Conservation (phyloP, 2,888 invertebrate species). For the Hedya salicella region DNA sequence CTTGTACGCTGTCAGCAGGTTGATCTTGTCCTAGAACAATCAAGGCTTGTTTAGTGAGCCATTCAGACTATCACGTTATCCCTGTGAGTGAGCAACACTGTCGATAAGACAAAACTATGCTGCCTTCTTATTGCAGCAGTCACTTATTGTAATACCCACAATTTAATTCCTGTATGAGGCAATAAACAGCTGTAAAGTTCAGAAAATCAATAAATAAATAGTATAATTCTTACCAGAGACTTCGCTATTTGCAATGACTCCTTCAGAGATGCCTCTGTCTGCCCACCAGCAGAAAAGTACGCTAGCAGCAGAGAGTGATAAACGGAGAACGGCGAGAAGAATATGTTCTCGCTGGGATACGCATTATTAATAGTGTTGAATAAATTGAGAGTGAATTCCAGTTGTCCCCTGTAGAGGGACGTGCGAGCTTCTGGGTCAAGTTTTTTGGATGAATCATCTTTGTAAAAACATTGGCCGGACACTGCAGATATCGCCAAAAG, state of each 20-base stretch:
- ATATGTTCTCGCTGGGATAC: slow-evolving; percentile 89
- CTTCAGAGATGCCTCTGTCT: slow-evolving; percentile 88
- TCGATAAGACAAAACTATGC: not conserved
- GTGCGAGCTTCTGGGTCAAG: slow-evolving; percentile 69
- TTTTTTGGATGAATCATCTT: slow-evolving; percentile 76
- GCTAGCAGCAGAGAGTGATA: slow-evolving; percentile 91
- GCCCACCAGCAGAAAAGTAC: slow-evolving; percentile 90
- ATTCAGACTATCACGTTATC: not conserved
- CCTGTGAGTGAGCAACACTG: not conserved
- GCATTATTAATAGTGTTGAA: slow-evolving; percentile 87
- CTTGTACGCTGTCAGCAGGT: slow-evolving; percentile 89
- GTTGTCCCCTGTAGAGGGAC: slow-evolving; percentile 73
- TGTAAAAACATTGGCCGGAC: slow-evolving; percentile 75
- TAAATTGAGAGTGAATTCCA: slow-evolving; percentile 89
- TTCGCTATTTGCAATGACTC: slow-evolving; percentile 86
- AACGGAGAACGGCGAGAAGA: slow-evolving; percentile 95
- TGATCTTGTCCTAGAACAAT: slow-evolving; percentile 86
- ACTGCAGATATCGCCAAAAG: slow-evolving; percentile 62
- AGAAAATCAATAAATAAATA: too few relatives aligned
- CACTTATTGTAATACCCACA: too few relatives aligned
- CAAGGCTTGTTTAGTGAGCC: not conserved
- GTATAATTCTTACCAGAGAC: slow-evolving; percentile 80
- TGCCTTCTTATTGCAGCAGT: not conserved
- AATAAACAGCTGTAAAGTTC: too few relatives aligned
- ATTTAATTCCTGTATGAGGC: too few relatives aligned